A percentile compares a stretch with the other conserved stretches of the same genome.
phyloP scores from a whole-genome alignment of 2,113 vertebrate species.

The Osmerus mordax region DNA sequence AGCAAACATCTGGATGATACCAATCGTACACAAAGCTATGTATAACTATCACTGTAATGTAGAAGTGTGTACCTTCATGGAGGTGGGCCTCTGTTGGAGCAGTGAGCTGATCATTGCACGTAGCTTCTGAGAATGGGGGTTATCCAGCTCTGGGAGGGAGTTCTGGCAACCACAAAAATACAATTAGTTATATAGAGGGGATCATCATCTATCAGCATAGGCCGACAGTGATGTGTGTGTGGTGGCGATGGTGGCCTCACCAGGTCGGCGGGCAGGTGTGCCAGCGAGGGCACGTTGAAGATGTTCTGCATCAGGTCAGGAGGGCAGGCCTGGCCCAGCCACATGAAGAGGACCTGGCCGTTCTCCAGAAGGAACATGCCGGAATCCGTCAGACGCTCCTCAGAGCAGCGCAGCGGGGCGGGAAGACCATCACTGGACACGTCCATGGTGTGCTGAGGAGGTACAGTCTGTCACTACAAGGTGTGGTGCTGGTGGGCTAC shows the following conservation, averaged over 20 bases:
- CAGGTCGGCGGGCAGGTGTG: conserved; percentile 77
- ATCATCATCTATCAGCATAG: no score
- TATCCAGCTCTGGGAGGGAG: conserved; percentile 83
- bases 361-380: conserved; percentile 88
- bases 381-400: conserved; percentile 82
- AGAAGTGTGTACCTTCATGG: conserved; percentile 83
- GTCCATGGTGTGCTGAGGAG: conserved; percentile 80
- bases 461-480: not conserved
- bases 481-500: not conserved
- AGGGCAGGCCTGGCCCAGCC: conserved; percentile 82
- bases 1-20: no score
- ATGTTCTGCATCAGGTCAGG: conserved; percentile 85
- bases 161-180: conserved; percentile 63
- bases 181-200: not conserved
- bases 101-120: conserved; percentile 73
- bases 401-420: conserved; percentile 80
- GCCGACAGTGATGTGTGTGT: no score
- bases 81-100: conserved; percentile 77
- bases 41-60: no score
- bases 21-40: no score
- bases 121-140: conserved; percentile 78
- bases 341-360: conserved; percentile 82
- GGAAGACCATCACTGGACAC: conserved; percentile 66
- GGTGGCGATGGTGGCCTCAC: conserved; percentile 58
- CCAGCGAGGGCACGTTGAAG: conserved; percentile 85